Percentiles rank a stretch among this genome's conserved stretches.
These are phyloP conservation scores for Scolopax rusticola DNA, from an alignment of 2,797 vertebrate species.

Conservation along the genomic window DNA sequence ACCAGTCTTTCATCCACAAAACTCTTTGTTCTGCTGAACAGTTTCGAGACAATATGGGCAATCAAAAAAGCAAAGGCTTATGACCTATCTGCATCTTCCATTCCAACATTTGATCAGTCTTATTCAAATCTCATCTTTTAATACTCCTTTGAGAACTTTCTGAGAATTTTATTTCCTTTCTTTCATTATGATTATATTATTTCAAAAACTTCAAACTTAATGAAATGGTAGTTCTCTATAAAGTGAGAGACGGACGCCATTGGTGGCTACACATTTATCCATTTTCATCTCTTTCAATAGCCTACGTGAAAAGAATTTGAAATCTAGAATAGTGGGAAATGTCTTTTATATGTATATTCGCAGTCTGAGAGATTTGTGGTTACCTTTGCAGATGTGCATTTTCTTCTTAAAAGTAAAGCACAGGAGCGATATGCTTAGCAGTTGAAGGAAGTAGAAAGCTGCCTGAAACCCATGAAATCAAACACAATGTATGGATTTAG, in stretches of 20 bases:
- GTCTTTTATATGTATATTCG: conserved; percentile 37
- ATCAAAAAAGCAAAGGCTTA: conserved; percentile 75
- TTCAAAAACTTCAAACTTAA: conserved; percentile 74
- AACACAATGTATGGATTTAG: not conserved
- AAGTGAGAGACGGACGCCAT: conserved; percentile 58
- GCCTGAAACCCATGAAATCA: not conserved
- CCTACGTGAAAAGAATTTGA: conserved; percentile 65
- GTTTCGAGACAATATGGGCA: conserved; percentile 81
- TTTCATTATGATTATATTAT: conserved; percentile 78
- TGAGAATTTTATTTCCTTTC: conserved; percentile 82
- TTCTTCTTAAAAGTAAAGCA: conserved; percentile 6
- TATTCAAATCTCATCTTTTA: conserved; percentile 82
- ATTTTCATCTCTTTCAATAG: conserved; percentile 76
- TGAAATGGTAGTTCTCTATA: conserved; percentile 75
- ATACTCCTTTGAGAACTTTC: conserved; percentile 78
- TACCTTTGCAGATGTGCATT: conserved; percentile 8
- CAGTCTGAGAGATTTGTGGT: not conserved
- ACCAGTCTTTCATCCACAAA: conserved; percentile 82
- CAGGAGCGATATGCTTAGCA: not conserved
- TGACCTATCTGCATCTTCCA: conserved; percentile 73
- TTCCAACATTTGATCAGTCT: conserved; percentile 78
- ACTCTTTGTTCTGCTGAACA: conserved; percentile 81
- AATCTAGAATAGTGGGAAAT: not conserved
- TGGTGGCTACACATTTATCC: conserved; percentile 71
- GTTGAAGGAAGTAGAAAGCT: not conserved